phyloP scores from a whole-genome alignment of 2,888 invertebrate species.

The Autographa pulchrina region DNA sequence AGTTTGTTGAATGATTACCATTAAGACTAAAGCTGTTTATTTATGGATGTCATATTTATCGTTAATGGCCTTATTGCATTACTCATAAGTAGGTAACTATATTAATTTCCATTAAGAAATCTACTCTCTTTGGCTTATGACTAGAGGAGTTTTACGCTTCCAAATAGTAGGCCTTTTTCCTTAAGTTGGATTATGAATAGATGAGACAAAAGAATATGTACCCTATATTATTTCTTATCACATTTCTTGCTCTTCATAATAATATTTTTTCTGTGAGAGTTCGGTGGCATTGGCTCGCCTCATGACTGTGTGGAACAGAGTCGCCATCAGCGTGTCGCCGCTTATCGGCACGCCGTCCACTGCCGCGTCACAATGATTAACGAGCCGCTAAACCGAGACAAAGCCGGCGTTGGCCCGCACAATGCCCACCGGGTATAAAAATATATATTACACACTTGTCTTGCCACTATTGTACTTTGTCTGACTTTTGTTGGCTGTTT shows the following conservation, averaged over 20 bases:
- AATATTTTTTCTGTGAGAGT: constrained; percentile 43
- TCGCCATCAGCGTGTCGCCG: constrained; percentile 48
- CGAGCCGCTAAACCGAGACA: constrained; percentile 69
- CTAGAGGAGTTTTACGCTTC: neutral
- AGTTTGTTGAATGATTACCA: constrained; percentile 12
- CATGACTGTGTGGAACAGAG: constrained; percentile 41
- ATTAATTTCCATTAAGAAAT: neutral
- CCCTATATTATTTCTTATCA: constrained; percentile 42
- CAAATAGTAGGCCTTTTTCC: neutral
- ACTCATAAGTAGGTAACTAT: neutral
- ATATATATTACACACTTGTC: constrained; percentile 69
- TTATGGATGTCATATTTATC: neutral
- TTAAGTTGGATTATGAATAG: constrained; percentile 29
- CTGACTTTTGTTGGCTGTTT: constrained; percentile 64
- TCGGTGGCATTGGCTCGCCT: constrained; percentile 23
- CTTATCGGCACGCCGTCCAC: constrained; percentile 70
- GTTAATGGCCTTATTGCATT: neutral
- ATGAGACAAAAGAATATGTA: constrained; percentile 28
- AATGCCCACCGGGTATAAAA: constrained; percentile 57
- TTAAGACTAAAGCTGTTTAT: neutral
- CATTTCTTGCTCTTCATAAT: constrained; percentile 33
- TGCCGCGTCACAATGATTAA: constrained; percentile 75
- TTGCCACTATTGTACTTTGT: constrained; percentile 67
- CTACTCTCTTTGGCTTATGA: neutral
- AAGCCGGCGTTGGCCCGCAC: constrained; percentile 66